Evolutionary conservation across 1,140 invertebrate species (phyloP), one percentile per base, ranked within the genome.

Genomic region (Manduca sexta): DNA sequence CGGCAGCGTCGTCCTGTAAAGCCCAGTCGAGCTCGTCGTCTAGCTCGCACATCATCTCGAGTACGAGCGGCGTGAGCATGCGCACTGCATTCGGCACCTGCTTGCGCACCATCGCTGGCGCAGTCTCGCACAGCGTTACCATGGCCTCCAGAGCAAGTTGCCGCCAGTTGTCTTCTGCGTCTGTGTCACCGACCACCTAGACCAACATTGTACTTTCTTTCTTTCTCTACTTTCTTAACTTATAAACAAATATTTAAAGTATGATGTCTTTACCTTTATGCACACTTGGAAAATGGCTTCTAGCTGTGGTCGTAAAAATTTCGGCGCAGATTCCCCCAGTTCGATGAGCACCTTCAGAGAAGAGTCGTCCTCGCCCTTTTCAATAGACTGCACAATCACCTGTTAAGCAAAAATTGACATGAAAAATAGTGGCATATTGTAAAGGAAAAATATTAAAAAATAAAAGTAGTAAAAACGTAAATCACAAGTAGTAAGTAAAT

Each of bases 31-130:
- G 89, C 58, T 98, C 95, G 14, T 99, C 97, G 18, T 99, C 97
- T 33, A 99, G 84, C 69, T 99, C 97, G 8, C 97, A 96, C 98
- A 99, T 99, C 93, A 99, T 95, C 70, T 93, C 91, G 35, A 99
- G 84, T 45, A 98, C 90, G 45, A 96, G 87, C 0, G 94, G 93
- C 12, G 98, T 93, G 56, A 95, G 82, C 12, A 89, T 78, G 29
- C 90, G 88, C 45, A 99, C 91, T 56, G 96, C 96, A 71, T 93
- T 93, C 2, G 89, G 89, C 10, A 92, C 92, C 63, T 93, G 90
- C 84, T 98, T 99, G 12, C 97, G 91, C 11, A 99, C 92, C 94
- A 98, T 98, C 1, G 95, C 94, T 11, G 98, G 93, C 0, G 97
- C 96, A 31, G 94, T 95, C 89, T 99, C 98, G 31, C 96, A 91